Conservation (phyloP, 2,888 invertebrate species). For the Ecdyonurus torrentis region DNA sequence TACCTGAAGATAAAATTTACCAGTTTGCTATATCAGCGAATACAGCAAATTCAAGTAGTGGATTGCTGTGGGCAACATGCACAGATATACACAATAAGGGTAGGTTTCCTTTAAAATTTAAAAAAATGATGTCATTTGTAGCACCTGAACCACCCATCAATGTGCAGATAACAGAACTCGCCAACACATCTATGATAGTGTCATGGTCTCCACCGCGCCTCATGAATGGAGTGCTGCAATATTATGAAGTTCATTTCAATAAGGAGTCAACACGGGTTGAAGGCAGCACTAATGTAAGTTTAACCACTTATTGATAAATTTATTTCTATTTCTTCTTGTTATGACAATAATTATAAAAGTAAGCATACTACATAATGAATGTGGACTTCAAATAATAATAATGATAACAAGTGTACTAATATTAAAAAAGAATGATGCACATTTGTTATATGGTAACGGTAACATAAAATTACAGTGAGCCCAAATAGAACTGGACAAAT, state of each 20-base stretch:
- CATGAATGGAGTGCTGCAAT: slow-evolving; percentile 54
- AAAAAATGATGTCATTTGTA: too few species aligned
- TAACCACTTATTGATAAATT: too few species aligned
- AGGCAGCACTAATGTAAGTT: slow-evolving; percentile 2
- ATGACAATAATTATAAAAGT: too few species aligned
- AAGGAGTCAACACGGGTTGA: slow-evolving; percentile 4
- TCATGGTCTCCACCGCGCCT: slow-evolving; percentile 51
- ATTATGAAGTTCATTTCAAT: slow-evolving; percentile 44
- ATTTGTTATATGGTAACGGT: too few species aligned
- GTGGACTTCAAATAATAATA: too few species aligned
- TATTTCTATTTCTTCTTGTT: too few species aligned
- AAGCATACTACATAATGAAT: too few species aligned
- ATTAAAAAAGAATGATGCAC: too few species aligned
- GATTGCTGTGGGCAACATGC: slow-evolving; percentile 73
- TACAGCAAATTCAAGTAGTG: slow-evolving; percentile 48
- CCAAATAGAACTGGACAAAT: too few species aligned
- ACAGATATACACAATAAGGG: slow-evolving; percentile 35
- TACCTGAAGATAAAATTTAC: slow-evolving; percentile 39
- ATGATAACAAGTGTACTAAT: too few species aligned
- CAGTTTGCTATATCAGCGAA: slow-evolving; percentile 75
- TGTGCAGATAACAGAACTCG: slow-evolving; percentile 38
- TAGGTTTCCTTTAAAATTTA: too few species aligned
- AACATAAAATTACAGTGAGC: too few species aligned
- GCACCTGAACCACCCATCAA: slow-evolving; percentile 42
- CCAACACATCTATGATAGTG: slow-evolving; percentile 42